Base-by-base conservation (phyloP, 2,113 vertebrate genomes). In the Salvelinus alpinus region DNA sequence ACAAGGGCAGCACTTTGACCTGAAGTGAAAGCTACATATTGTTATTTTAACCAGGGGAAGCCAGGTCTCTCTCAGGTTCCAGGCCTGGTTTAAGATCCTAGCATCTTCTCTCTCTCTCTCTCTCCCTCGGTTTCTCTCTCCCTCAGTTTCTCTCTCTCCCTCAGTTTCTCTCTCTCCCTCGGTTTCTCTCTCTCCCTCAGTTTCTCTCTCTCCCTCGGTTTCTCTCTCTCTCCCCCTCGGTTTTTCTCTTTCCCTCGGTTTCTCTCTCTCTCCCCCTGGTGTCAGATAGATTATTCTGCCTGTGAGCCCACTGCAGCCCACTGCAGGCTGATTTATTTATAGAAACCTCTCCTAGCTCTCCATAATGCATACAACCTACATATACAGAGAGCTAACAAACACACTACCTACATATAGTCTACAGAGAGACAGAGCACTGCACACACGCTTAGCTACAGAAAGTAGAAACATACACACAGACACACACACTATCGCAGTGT, bases 241-340 rank as follows among this genome's bases (percentile, higher is more conserved):
- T 31, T 31, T 5, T 4, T 27, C 31, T 66, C 51, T 51, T 7
- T 24, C 62, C 27, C n/a, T 3, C 27, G 0, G 29, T 29, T 29
- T 74, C 64, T 64, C 72, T 71, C 65, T 70, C 51, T 48, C 79
- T 81, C 83, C 87, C 83, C 80, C 80, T 91, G 88, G 85, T 91
- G 91, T 92, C 91, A 91, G 85, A 87, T 87, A 91, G 90, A 92
- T 91, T 91, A 91, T 92, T 92, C 91, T 78, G 77, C 88, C 72
- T 85, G 88, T 80, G 87, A 89, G 82, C 90, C 89, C 87, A 86
- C 85, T 87, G 88, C 85, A 90, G 88, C 88, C 78, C 31, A 34
- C 31, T 64, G 24, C 22, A 68, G 59, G 44, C 87, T 88, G 88
- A 88, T 90, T 90, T 92, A 92, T 92, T 92, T 91, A 91, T 91